phyloP scores from a whole-genome alignment of 2,888 invertebrate genomes.

The Scrobipalpa costella region DNA sequence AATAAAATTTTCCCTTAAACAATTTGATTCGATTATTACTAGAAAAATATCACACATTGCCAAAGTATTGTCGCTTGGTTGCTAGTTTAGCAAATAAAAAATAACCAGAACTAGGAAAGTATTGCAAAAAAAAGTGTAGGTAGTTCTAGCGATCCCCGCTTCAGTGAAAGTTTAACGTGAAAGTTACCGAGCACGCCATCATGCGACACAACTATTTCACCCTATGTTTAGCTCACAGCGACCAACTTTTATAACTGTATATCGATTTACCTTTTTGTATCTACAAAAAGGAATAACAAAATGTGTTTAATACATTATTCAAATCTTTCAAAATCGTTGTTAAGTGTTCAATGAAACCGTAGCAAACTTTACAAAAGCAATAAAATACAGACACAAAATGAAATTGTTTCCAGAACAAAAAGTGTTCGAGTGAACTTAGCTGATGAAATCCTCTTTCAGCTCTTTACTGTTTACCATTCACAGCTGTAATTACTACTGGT shows the following conservation, averaged over 20 bases:
- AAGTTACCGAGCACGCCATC: constrained; percentile 21
- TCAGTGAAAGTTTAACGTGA: constrained; percentile 27
- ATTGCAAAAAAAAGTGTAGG: too few relatives aligned
- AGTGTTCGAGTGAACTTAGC: not conserved
- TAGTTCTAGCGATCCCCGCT: not conserved
- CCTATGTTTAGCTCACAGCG: too few relatives aligned
- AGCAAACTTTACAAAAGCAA: not conserved
- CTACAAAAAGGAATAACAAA: too few relatives aligned
- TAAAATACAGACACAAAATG: constrained; percentile 11
- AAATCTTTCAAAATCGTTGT: not conserved
- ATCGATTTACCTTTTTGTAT: not conserved
- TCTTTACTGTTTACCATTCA: constrained; percentile 4
- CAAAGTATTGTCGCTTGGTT: too few relatives aligned
- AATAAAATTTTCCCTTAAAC: too few relatives aligned
- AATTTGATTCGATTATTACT: too few relatives aligned
- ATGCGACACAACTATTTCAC: constrained; percentile 22
- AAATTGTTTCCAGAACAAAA: not conserved
- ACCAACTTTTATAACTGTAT: too few relatives aligned
- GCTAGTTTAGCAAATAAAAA: too few relatives aligned
- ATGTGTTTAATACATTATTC: too few relatives aligned
- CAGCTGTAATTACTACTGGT: constrained; percentile 2
- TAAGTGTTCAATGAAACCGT: not conserved
- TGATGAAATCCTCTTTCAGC: not conserved
- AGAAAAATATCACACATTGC: too few relatives aligned
- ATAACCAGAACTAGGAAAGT: too few relatives aligned